Evolutionary conservation across 2,888 invertebrate species (phyloP).

Genomic region (Caenorhabditis plicata): DNA sequence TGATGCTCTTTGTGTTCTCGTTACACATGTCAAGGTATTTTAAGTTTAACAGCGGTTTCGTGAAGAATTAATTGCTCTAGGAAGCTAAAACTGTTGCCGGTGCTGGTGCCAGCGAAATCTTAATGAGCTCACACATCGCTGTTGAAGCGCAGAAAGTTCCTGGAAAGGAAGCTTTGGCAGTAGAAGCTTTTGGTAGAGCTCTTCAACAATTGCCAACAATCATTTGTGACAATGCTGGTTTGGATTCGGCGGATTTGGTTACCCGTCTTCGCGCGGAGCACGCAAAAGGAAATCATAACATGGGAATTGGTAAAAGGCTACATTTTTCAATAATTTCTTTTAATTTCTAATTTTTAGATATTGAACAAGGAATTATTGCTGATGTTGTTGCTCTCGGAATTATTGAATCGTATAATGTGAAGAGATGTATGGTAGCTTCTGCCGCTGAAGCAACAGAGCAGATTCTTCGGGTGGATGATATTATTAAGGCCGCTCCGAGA

Average conservation of each 20-base stretch:
- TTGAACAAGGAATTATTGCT: constrained; percentile 82
- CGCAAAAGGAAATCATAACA: constrained; percentile 77
- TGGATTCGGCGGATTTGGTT: constrained; percentile 91
- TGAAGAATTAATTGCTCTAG: too few relatives aligned
- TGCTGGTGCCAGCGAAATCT: constrained; percentile 84
- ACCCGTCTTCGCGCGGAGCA: constrained; percentile 89
- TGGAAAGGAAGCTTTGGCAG: constrained; percentile 95
- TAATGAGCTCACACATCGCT: constrained; percentile 89
- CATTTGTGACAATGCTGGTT: constrained; percentile 97
- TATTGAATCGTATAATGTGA: constrained; percentile 94
- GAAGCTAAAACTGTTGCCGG: constrained; percentile 80
- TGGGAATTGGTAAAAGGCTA: constrained; percentile 75
- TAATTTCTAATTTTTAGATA: constrained; percentile 72
- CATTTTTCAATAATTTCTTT: neutral
- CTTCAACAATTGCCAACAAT: constrained; percentile 81
- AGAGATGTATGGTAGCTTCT: constrained; percentile 88
- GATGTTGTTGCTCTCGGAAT: constrained; percentile 90
- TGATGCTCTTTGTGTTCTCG: constrained; percentile 93
- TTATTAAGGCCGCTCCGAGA: constrained; percentile 74
- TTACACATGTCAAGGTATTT: constrained; percentile 92
- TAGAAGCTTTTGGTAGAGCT: constrained; percentile 90
- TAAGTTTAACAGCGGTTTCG: too few relatives aligned
- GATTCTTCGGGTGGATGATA: constrained; percentile 96
- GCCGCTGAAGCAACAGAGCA: constrained; percentile 76
- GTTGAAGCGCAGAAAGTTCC: constrained; percentile 68